These are phyloP conservation scores for Abrostola tripartita DNA, from an alignment of 2,888 invertebrate genomes.

Conservation along the genomic window DNA sequence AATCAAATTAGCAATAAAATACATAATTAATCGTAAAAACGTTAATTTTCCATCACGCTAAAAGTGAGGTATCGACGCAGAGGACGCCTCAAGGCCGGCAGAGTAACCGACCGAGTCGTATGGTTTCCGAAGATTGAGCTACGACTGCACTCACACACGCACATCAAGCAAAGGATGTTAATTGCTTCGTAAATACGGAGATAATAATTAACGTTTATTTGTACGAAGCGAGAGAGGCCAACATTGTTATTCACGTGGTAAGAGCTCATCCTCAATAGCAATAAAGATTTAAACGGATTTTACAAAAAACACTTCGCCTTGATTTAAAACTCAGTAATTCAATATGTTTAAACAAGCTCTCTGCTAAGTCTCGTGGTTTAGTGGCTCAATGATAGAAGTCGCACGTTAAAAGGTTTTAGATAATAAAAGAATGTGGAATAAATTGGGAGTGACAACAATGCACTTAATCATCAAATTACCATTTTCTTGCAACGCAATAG, in stretches of 20 bases:
- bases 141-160: constrained; percentile 2
- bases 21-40: constrained; percentile 14
- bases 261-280: background rate
- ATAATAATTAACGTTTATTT: background rate
- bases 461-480: too few species aligned
- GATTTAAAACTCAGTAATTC: too few species aligned
- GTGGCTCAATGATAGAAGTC: too few species aligned
- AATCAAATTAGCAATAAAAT: too few species aligned
- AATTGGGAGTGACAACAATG: too few species aligned
- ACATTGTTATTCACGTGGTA: too few species aligned
- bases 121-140: constrained; percentile 19
- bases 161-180: constrained; percentile 10
- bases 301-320: too few species aligned
- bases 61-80: constrained; percentile 7
- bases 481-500: too few species aligned
- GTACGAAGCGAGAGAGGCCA: background rate
- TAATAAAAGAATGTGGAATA: too few species aligned
- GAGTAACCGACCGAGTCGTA: background rate
- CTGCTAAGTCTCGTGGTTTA: too few species aligned
- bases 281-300: background rate
- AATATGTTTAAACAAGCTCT: too few species aligned
- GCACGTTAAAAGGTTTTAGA: too few species aligned
- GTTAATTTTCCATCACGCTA: constrained; percentile 33
- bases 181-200: constrained; percentile 11
- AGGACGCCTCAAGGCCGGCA: constrained; percentile 16